Evolutionary conservation across 2,113 vertebrate species (phyloP), one percentile per base, ranked within the genome.

Genomic region (Poeciliopsis retropinna): DNA sequence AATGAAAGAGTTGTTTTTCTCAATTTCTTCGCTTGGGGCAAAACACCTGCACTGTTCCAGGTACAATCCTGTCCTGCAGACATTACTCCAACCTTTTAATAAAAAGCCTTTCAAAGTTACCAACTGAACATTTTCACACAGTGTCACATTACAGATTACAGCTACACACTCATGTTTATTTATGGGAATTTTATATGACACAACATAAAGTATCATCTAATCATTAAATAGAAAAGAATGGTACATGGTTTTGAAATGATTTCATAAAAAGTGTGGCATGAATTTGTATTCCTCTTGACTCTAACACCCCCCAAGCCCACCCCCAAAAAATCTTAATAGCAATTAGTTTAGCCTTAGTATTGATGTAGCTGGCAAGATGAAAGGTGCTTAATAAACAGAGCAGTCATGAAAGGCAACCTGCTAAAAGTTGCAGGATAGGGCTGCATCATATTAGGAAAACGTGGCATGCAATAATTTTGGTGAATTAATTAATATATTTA

Each of bases 71-170:
- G 17, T 71, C 17, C 57, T 28, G 12, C 11, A 30, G 17, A 61
- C n/a, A 12, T 34, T 67, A 15, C 70, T 78, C 31, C 51, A 72
- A 28, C 69, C 1, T 39, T 70, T 8, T 63, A 10, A 60, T 60
- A 30, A 73, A 54, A 25, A 22, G 22, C 3, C 15, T 44, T 17
- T 15, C 41, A 44, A 44, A 15, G 17, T 44, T 44, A 44, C 13
- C 14, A 17, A 5, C 41, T 15, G 41, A 44, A 17, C 41, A 4
- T 44, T 44, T 44, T 44, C 41, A 44, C 41, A 15, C 14, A 15
- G 41, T 44, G 41, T 15, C 41, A 34, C 34, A 37, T 37, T 37
- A 37, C 10, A 47, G 4, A 47, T 47, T 19, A 47, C 44, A 47
- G 44, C 1, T 19, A 47, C 44, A 47, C 15, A 19, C 5, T 47